Conservation (phyloP, 1,140 invertebrate species). For the Carcinoscorpius rotundicauda region DNA sequence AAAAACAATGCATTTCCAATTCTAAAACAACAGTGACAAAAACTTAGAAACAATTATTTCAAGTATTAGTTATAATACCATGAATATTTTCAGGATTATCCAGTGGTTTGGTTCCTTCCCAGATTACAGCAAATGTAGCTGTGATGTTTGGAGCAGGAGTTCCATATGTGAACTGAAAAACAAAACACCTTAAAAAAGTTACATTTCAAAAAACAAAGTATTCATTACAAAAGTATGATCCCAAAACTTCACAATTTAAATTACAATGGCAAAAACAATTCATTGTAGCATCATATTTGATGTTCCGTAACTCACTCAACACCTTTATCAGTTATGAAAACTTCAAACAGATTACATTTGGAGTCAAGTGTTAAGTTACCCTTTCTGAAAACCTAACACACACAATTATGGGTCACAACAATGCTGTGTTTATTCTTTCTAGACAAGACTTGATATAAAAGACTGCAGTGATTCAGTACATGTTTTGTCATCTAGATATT, state of each 20-base stretch:
- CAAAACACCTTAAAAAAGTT: background rate
- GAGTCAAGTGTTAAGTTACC: too few species aligned
- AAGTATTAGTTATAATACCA: constrained; percentile 38
- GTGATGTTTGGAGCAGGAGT: constrained; percentile 64
- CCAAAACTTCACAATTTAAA: background rate
- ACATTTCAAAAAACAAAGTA: background rate
- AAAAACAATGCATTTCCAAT: too few species aligned
- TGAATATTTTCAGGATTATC: constrained; percentile 93
- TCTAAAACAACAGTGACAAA: too few species aligned
- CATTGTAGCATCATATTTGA: background rate
- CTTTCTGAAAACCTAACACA: too few species aligned
- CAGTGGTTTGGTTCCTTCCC: constrained; percentile 85
- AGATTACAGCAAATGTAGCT: constrained; percentile 87
- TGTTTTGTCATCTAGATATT: too few species aligned
- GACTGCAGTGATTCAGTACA: too few species aligned
- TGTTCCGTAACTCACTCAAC: background rate
- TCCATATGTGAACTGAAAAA: constrained; percentile 24
- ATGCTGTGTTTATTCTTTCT: too few species aligned
- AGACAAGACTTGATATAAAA: too few species aligned
- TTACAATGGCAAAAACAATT: background rate
- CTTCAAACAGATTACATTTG: too few species aligned
- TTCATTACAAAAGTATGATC: background rate
- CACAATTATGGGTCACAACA: too few species aligned
- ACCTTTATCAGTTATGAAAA: too few species aligned
- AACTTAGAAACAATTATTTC: too few species aligned